A percentile compares a stretch with the other conserved stretches of the same genome.
These are phyloP conservation scores for Anas bahamensis DNA, from an alignment of 2,797 vertebrate species.

Conservation along the genomic window DNA sequence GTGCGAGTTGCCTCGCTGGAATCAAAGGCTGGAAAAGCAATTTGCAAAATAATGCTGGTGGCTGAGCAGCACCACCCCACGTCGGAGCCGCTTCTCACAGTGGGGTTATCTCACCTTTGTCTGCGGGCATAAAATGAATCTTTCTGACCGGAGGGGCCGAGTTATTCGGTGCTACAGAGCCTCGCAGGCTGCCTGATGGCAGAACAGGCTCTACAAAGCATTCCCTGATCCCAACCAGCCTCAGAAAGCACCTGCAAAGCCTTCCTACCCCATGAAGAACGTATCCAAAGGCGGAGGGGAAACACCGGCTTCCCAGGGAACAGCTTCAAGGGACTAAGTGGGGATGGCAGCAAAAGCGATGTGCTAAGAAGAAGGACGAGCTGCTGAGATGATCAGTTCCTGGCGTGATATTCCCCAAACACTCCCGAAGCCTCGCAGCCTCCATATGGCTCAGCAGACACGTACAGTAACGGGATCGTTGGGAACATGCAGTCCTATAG, in stretches of 20 bases:
- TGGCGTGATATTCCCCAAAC: conserved; percentile 68
- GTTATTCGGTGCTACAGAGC: conserved; percentile 14
- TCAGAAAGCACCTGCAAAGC: neutral
- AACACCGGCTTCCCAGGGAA: neutral
- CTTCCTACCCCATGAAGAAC: neutral
- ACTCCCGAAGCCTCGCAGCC: conserved; percentile 58
- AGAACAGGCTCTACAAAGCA: neutral
- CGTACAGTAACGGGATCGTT: conserved; percentile 51
- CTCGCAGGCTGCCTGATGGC: conserved; percentile 6
- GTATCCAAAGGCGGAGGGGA: neutral
- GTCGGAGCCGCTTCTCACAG: conserved; percentile 51
- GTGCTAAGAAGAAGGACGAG: conserved; percentile 41
- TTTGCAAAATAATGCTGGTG: conserved; percentile 48
- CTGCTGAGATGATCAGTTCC: conserved; percentile 62
- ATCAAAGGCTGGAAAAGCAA: conserved; percentile 61
- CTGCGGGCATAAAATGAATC: neutral
- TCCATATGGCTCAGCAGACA: conserved; percentile 73
- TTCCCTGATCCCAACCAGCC: neutral
- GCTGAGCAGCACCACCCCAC: conserved; percentile 41
- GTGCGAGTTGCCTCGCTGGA: conserved; percentile 37
- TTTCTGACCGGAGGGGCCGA: neutral
- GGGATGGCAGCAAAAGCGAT: conserved; percentile 44
- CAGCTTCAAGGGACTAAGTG: conserved; percentile 1
- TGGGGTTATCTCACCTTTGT: conserved; percentile 61
- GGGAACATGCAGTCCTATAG: conserved; percentile 66